Percentiles rank a stretch among this genome's conserved stretches.
phyloP scores from a whole-genome alignment of 53 echinoderm and acorn worm genomes.

The Patiria pectinifera region DNA sequence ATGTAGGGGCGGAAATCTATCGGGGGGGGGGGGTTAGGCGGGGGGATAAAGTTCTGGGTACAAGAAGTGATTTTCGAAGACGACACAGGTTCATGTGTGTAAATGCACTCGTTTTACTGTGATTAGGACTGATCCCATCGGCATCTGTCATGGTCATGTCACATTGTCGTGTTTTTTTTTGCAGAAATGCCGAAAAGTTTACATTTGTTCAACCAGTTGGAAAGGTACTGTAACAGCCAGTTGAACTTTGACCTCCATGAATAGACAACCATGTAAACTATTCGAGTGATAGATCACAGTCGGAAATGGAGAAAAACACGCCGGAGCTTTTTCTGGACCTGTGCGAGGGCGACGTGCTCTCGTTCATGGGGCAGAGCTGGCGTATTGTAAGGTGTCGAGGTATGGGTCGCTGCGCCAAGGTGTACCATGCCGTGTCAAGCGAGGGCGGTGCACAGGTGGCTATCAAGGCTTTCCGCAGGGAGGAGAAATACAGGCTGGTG shows the following conservation, averaged over 20 bases:
- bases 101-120: too few species aligned
- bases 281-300: not conserved
- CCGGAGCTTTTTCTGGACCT: slow-evolving; percentile 87
- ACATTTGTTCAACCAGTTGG: not conserved
- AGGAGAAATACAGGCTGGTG: slow-evolving; percentile 86
- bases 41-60: too few species aligned
- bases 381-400: slow-evolving; percentile 71
- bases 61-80: too few species aligned
- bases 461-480: slow-evolving; percentile 83
- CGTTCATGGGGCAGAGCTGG: slow-evolving; percentile 83
- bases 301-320: slow-evolving; percentile 43
- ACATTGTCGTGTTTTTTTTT: not conserved
- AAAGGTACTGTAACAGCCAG: not conserved
- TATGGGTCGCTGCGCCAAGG: slow-evolving; percentile 90
- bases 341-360: slow-evolving; percentile 76
- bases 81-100: too few species aligned
- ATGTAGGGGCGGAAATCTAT: too few species aligned
- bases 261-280: not conserved
- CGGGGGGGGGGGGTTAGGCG: too few species aligned
- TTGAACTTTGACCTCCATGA: not conserved
- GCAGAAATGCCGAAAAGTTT: not conserved
- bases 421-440: slow-evolving; percentile 82
- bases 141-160: too few species aligned
- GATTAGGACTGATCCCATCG: too few species aligned
- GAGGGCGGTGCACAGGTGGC: slow-evolving; percentile 81